phyloP scores from a whole-genome alignment of 92 coral and sea anemone genomes.

The Porites evermanni region DNA sequence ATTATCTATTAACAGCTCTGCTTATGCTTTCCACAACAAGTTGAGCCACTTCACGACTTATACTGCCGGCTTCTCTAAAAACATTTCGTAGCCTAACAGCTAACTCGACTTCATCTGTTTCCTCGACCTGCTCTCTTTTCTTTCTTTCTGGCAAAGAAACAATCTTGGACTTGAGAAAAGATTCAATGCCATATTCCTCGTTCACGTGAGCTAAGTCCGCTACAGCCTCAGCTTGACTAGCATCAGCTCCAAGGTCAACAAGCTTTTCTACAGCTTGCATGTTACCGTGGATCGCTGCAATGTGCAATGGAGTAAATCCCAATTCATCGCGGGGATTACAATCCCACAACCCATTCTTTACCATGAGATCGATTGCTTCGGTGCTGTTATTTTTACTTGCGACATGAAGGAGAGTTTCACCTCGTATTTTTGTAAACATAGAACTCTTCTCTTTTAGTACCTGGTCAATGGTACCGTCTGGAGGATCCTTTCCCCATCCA shows the following conservation, averaged over 20 bases:
- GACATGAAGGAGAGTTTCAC: neutral
- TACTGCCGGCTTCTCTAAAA: too few species aligned
- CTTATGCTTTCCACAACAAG: too few species aligned
- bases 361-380: neutral
- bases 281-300: constrained; percentile 25
- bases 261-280: neutral
- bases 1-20: too few species aligned
- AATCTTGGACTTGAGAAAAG: too few species aligned
- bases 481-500: constrained; percentile 1
- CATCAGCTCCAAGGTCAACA: neutral
- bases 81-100: too few species aligned
- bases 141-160: too few species aligned
- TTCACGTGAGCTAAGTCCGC: neutral
- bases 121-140: too few species aligned
- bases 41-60: too few species aligned
- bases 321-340: neutral
- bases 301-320: constrained; percentile 19
- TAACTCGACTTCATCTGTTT: too few species aligned
- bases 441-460: too few species aligned
- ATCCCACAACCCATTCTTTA: neutral
- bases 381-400: neutral
- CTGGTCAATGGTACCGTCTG: too few species aligned
- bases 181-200: neutral
- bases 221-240: neutral
- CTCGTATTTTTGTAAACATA: too few species aligned